Percentiles rank a stretch among this genome's conserved stretches.
Evolutionary conservation across 2,888 invertebrate genomes (phyloP).

Genomic region (Synergus japonicus): DNA sequence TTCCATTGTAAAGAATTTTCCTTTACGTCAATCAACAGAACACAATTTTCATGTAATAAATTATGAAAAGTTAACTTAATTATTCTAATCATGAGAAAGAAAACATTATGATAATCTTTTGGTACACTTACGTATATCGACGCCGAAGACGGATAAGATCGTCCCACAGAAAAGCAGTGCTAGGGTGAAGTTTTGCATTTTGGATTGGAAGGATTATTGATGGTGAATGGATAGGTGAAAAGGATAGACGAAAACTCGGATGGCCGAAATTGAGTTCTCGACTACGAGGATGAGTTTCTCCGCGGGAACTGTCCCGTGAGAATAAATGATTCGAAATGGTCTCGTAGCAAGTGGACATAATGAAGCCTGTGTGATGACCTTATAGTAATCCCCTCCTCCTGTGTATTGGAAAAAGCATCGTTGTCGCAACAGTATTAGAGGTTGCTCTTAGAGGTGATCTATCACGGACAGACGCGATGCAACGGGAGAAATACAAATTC

Average conservation of each 20-base stretch:
- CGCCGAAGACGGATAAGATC: conserved; percentile 44
- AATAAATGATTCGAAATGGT: conserved; percentile 62
- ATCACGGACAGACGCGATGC: background rate
- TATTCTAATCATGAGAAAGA: too few relatives aligned
- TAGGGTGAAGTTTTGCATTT: conserved; percentile 45
- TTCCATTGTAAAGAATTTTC: too few relatives aligned
- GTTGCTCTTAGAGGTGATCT: background rate
- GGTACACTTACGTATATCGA: conserved; percentile 67
- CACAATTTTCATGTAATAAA: too few relatives aligned
- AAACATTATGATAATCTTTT: background rate
- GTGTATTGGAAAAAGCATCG: conserved; percentile 61
- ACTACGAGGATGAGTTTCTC: conserved; percentile 10
- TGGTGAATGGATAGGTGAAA: background rate
- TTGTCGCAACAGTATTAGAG: conserved; percentile 49
- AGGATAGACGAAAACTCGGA: conserved; percentile 2
- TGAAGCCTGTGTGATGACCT: conserved; percentile 63
- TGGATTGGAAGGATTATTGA: background rate
- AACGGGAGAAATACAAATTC: background rate
- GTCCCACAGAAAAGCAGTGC: conserved; percentile 46
- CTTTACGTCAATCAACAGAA: too few relatives aligned
- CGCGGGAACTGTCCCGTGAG: conserved; percentile 35
- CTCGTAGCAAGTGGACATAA: conserved; percentile 67
- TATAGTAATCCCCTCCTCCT: conserved; percentile 65
- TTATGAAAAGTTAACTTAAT: too few relatives aligned
- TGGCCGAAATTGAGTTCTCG: conserved; percentile 13